Percentiles rank a stretch among this genome's conserved stretches.
Evolutionary conservation across 2,888 invertebrate genomes (phyloP).

Genomic region (Apamea monoglypha): DNA sequence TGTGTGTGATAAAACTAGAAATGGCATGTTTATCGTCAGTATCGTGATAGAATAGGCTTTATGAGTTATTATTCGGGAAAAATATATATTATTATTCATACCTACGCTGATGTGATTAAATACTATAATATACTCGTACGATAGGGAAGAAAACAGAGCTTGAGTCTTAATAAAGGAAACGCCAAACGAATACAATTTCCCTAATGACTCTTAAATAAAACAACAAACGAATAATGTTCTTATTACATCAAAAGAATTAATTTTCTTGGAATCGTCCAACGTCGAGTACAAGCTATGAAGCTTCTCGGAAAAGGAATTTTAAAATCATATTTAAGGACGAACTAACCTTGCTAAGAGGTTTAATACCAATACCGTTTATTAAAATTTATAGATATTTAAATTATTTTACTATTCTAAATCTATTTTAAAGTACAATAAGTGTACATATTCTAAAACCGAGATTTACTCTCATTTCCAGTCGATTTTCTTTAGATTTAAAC

Average conservation of each 20-base stretch:
- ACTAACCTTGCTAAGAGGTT: constrained; percentile 71
- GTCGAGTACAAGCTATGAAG: constrained; percentile 49
- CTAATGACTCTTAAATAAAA: constrained; percentile 46
- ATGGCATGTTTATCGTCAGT: constrained; percentile 27
- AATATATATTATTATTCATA: constrained; percentile 26
- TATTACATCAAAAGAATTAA: constrained; percentile 60
- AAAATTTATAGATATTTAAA: not conserved
- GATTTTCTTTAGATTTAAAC: constrained; percentile 17
- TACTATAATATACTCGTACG: not conserved
- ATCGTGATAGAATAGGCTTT: constrained; percentile 24
- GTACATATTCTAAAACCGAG: not conserved
- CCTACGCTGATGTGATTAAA: constrained; percentile 9
- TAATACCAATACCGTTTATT: constrained; percentile 4
- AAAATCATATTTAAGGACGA: constrained; percentile 67
- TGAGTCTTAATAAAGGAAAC: constrained; percentile 7
- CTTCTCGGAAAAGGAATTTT: constrained; percentile 70
- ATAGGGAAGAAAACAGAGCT: constrained; percentile 12
- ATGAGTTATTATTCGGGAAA: constrained; percentile 18
- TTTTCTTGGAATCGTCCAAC: constrained; percentile 65
- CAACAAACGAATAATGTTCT: constrained; percentile 48
- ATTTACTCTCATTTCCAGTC: not conserved
- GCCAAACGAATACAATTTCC: constrained; percentile 33
- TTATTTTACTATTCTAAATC: not conserved
- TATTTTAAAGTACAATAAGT: not conserved
- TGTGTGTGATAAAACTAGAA: constrained; percentile 28